Conservation (phyloP, 2,113 vertebrate species). For the Emberiza fucata region DNA sequence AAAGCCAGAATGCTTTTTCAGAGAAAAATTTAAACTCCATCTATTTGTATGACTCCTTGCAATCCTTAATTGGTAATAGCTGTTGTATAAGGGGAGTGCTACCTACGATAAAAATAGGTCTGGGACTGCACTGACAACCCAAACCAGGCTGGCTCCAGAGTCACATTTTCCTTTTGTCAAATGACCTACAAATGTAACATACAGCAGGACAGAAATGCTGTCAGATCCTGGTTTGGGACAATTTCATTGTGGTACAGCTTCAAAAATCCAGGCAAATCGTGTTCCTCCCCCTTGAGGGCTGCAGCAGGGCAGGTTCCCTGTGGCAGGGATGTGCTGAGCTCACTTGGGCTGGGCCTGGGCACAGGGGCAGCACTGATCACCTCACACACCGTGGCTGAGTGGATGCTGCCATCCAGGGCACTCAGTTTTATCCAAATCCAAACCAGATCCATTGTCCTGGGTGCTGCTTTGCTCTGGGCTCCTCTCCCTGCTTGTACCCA, state of each 20-base stretch:
- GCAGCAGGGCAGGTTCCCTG: no score
- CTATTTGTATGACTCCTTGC: not conserved
- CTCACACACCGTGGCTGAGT: not conserved
- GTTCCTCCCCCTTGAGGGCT: accelerated
- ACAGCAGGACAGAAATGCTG: not conserved
- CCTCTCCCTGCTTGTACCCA: not conserved
- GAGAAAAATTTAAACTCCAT: not conserved
- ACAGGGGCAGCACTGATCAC: not conserved
- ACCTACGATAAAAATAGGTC: conserved; percentile 14
- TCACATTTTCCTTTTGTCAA: not conserved
- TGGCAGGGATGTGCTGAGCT: not conserved
- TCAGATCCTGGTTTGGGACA: not conserved
- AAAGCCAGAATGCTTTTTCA: not conserved
- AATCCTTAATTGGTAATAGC: conserved; percentile 19
- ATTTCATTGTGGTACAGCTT: not conserved
- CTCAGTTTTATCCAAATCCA: not conserved
- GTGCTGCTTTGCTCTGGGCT: not conserved
- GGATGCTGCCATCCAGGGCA: not conserved
- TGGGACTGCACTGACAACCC: not conserved
- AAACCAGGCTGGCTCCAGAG: not conserved
- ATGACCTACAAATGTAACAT: not conserved
- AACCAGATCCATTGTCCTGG: not conserved
- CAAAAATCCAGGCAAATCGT: not conserved
- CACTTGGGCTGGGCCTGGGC: not conserved
- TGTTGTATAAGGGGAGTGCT: not conserved